Evolutionary conservation across 2,888 invertebrate genomes (phyloP).

Genomic region (Diarsia dahlii): DNA sequence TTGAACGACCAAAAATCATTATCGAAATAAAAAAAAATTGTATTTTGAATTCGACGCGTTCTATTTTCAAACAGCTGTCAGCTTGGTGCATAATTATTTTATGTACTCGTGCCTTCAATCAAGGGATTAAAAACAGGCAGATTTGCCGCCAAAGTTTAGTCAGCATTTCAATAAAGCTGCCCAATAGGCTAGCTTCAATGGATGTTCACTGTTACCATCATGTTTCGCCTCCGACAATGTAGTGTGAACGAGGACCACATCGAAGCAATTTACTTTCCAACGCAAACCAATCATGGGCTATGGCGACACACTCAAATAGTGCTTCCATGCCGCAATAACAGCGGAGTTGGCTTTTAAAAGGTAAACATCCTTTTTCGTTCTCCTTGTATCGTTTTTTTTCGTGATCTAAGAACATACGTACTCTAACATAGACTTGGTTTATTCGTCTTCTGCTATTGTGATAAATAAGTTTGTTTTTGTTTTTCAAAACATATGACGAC

Average conservation of each 20-base stretch:
- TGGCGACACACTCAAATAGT: slow-evolving; percentile 57
- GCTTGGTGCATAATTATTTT: slow-evolving; percentile 1
- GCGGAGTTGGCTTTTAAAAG: slow-evolving; percentile 21
- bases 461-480: background rate
- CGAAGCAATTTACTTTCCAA: slow-evolving; percentile 87
- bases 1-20: background rate
- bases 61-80: slow-evolving; percentile 22
- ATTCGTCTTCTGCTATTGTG: too few species aligned
- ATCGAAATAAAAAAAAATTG: background rate
- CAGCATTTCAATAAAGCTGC: slow-evolving; percentile 22
- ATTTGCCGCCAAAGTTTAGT: slow-evolving; percentile 24
- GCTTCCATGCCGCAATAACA: slow-evolving; percentile 43
- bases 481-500: slow-evolving; percentile 1
- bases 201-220: slow-evolving; percentile 44
- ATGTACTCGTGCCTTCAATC: background rate
- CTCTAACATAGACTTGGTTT: too few species aligned
- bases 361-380: slow-evolving; percentile 17
- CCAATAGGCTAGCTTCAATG: slow-evolving; percentile 31
- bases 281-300: slow-evolving; percentile 83
- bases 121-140: background rate
- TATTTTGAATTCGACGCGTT: slow-evolving; percentile 7
- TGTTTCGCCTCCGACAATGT: slow-evolving; percentile 39
- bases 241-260: slow-evolving; percentile 66
- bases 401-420: too few species aligned
- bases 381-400: too few species aligned